Percentiles rank a stretch among this genome's conserved stretches.
Evolutionary conservation across 2,113 vertebrate species (phyloP).

Genomic region (Oreochromis tanganicae): DNA sequence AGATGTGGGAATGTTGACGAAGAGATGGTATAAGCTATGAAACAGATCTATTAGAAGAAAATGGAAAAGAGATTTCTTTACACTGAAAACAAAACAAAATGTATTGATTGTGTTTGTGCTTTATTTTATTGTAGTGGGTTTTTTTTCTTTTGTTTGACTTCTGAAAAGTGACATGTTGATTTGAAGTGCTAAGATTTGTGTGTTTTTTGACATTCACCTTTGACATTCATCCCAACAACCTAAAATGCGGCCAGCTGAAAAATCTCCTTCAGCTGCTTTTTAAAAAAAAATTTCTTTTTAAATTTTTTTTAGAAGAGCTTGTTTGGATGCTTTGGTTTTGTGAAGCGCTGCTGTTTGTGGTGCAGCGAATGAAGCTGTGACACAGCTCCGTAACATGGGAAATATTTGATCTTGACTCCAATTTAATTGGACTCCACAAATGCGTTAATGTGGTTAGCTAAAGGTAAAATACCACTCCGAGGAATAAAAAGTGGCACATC

Average conservation of each 20-base stretch:
- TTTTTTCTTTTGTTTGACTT: conserved; percentile 7
- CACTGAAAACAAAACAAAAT: conserved; percentile 37
- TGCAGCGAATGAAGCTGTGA: neutral
- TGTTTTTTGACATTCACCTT: neutral
- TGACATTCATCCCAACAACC: neutral
- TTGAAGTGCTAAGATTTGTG: conserved; percentile 19
- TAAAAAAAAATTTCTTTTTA: neutral
- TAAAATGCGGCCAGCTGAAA: neutral
- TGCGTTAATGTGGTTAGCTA: neutral
- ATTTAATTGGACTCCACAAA: neutral
- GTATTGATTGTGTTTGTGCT: conserved; percentile 8
- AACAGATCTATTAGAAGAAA: conserved; percentile 27
- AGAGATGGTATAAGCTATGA: conserved; percentile 54
- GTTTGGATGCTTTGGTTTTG: conserved; percentile 29
- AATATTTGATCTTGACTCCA: neutral
- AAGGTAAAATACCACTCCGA: neutral
- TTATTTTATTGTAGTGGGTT: conserved; percentile 9
- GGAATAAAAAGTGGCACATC: neutral
- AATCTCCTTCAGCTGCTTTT: neutral
- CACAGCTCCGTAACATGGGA: neutral
- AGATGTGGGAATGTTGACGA: conserved; percentile 15
- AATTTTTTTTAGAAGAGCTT: neutral
- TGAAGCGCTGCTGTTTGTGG: neutral
- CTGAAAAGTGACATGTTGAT: conserved; percentile 17
- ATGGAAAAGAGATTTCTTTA: conserved; percentile 29